A percentile compares a stretch with the other conserved stretches of the same genome.
Conservation (phyloP, 2,888 invertebrate genomes). For the Formica aserva region DNA sequence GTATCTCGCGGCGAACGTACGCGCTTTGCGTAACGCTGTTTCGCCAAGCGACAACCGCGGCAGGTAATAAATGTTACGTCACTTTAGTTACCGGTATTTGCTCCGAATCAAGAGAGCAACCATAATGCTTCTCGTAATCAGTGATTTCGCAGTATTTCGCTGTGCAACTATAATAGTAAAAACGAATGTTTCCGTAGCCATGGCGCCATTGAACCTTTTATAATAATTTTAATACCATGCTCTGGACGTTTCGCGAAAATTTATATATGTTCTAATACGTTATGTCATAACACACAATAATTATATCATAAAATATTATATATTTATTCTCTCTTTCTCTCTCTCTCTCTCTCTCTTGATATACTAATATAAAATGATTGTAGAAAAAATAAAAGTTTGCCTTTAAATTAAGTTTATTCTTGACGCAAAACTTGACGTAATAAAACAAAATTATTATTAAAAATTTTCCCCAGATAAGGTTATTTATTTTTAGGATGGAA, state of each 20-base stretch:
- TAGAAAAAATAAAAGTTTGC: not conserved
- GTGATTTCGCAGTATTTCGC: conserved; percentile 32
- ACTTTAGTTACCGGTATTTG: conserved; percentile 52
- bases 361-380: not conserved
- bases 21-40: conserved; percentile 53
- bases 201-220: not conserved
- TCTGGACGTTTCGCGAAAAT: not conserved
- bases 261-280: not conserved
- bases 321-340: no score
- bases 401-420: not conserved
- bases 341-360: not conserved
- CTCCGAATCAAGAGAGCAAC: conserved; percentile 44
- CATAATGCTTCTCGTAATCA: conserved; percentile 46
- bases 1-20: conserved; percentile 48
- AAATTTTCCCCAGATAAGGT: not conserved
- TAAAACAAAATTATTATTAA: not conserved
- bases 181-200: not conserved
- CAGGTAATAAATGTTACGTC: conserved; percentile 54
- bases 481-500: conserved; percentile 7
- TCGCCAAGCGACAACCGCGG: conserved; percentile 47
- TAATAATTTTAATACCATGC: not conserved
- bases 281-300: not conserved
- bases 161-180: not conserved
- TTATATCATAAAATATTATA: not conserved
- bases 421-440: not conserved